Percentiles rank a stretch among this genome's conserved stretches.
These are phyloP conservation scores for Heteromurus nitidus DNA, from an alignment of 2,888 invertebrate genomes.

Conservation along the genomic window DNA sequence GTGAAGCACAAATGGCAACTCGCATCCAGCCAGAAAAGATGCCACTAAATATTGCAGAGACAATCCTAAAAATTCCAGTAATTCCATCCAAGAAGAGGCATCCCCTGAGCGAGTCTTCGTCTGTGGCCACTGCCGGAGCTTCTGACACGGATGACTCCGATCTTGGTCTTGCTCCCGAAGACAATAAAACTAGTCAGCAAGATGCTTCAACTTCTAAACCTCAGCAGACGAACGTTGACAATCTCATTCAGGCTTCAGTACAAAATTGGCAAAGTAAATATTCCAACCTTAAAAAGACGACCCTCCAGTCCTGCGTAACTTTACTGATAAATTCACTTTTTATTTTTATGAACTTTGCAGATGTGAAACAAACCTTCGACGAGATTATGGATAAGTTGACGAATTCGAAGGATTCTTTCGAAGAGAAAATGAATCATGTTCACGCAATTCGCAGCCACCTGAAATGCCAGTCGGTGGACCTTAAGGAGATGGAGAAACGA, in stretches of 20 bases:
- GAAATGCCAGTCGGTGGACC: slow-evolving; percentile 43
- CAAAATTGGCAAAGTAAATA: slow-evolving; percentile 47
- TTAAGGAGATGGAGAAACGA: slow-evolving; percentile 46
- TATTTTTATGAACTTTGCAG: slow-evolving; percentile 12
- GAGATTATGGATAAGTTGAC: slow-evolving; percentile 41
- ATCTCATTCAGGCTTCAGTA: slow-evolving; percentile 38
- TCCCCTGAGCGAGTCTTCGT: slow-evolving; percentile 32
- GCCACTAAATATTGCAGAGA: slow-evolving; percentile 5
- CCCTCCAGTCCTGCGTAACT: background rate
- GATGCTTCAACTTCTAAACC: slow-evolving; percentile 14
- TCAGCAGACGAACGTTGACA: slow-evolving; percentile 37
- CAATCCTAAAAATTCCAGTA: slow-evolving; percentile 55
- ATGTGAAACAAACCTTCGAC: slow-evolving; percentile 46
- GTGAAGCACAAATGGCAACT: background rate
- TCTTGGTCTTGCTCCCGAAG: background rate
- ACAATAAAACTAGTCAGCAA: background rate
- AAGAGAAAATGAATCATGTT: slow-evolving; percentile 25
- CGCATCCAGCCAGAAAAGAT: background rate
- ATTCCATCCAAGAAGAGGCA: slow-evolving; percentile 13
- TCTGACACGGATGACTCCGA: slow-evolving; percentile 49
- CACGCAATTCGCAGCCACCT: slow-evolving; percentile 44
- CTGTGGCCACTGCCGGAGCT: background rate
- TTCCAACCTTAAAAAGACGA: background rate
- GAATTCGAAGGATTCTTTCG: slow-evolving; percentile 43
- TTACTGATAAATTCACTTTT: background rate